Conservation (phyloP, 2,797 vertebrate genomes). For the Falco rusticolus region DNA sequence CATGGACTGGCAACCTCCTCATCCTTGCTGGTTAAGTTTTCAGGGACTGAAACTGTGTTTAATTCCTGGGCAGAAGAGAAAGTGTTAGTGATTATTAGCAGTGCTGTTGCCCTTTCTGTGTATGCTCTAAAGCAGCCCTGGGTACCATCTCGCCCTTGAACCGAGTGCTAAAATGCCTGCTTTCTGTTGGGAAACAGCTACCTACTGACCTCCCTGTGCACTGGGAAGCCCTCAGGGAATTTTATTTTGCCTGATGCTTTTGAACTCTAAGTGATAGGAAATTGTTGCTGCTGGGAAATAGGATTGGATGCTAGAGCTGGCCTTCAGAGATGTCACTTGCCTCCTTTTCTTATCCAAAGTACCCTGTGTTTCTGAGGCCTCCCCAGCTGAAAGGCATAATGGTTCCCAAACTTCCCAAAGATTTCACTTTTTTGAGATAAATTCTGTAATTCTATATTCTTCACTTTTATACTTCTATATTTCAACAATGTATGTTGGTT, state of each 20-base stretch:
- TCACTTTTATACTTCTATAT: background rate
- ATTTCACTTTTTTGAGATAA: background rate
- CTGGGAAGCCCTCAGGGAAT: background rate
- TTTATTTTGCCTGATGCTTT: background rate
- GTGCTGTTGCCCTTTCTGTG: background rate
- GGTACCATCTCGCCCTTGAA: fast-evolving
- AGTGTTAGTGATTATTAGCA: background rate
- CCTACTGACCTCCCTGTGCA: background rate
- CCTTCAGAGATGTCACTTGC: background rate
- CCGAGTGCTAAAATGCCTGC: too few species aligned
- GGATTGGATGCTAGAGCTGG: background rate
- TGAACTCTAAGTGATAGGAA: background rate
- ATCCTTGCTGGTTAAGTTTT: background rate
- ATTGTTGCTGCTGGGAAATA: background rate
- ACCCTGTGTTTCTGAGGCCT: background rate
- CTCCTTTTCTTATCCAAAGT: background rate
- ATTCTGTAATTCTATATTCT: background rate
- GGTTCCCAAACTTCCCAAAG: background rate
- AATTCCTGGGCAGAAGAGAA: background rate
- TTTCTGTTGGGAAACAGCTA: background rate
- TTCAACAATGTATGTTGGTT: background rate
- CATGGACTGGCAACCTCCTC: background rate
- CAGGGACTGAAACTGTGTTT: background rate
- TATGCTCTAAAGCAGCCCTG: background rate
- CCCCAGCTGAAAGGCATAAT: background rate